Base-by-base conservation (phyloP, 2,113 vertebrate species). In the Irena cyanogastra region DNA sequence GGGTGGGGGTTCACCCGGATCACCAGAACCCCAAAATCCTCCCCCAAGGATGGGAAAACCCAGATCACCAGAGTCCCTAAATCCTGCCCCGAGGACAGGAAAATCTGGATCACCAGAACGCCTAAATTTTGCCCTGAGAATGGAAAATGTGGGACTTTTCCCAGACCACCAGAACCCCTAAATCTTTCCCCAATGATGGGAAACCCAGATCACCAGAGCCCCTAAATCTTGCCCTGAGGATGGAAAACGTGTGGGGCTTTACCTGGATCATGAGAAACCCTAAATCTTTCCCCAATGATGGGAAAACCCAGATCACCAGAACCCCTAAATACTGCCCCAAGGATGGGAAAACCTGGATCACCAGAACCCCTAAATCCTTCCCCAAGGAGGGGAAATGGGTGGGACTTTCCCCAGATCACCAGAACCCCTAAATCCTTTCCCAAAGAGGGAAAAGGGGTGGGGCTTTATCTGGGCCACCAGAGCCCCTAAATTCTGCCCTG, bases 401-500 rank as follows among this genome's bases (percentile, higher is more conserved):
- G 7, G 6, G 18, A 8, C 9, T 41, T 63, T 63, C 18, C 16
- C 11, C 0, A 2, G 19, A 5, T 7, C 13, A 42, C 2, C 7
- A 14, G 45, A 30, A 5, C 18, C 19, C 66, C 20, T 5, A 52
- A 79, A 83, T 42, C n/a, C 47, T 18, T 4, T 5, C 7, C 10
- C 11, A 10, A 23, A 49, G 44, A 41, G 57, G 57, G 42, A 57
- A 37, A 13, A n/a, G n/a, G n/a, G n/a, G n/a, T n/a, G n/a, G n/a
- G n/a, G n/a, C n/a, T n/a, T n/a, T n/a, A n/a, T n/a, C n/a, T n/a
- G n/a, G 18, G 4, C 7, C 26, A 8, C 13, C 3, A 3, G n/a
- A 37, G 3, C 13, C 66, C n/a, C 35, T 4, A 31, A 52, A 70
- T 41, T 35, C 14, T 52, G 0, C 4, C 27, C 11, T 0, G 0